Percentiles rank a stretch among this genome's conserved stretches.
These are phyloP conservation scores for Setipinna tenuifilis DNA, from an alignment of 2,797 vertebrate species.

Conservation along the genomic window DNA sequence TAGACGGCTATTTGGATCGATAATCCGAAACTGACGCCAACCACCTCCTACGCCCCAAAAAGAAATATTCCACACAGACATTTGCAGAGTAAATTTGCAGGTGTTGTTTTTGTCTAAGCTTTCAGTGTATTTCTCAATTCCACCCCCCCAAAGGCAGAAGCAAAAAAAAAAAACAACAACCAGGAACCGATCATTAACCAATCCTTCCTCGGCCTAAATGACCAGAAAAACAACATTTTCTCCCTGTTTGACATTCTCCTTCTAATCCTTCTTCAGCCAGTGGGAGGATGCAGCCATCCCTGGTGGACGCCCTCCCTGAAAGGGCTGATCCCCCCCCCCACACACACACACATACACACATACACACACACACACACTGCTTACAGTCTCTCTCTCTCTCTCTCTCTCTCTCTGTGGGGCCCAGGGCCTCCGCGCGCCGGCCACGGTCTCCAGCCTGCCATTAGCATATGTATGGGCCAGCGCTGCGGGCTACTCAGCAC, in stretches of 20 bases:
- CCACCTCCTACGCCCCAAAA: no score
- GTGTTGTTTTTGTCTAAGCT: neutral
- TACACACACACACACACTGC: no score
- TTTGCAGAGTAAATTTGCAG: neutral
- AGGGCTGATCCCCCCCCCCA: neutral
- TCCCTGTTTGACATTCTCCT: neutral
- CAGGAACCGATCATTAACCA: neutral
- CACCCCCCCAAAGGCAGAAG: neutral
- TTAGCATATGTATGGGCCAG: constrained; percentile 81
- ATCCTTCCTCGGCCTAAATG: constrained; percentile 25
- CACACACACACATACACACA: no score
- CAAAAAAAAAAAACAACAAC: neutral
- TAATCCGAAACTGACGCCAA: no score
- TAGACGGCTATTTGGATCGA: no score
- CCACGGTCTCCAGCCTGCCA: constrained; percentile 64
- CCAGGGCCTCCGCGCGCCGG: constrained; percentile 62
- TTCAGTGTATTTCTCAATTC: neutral
- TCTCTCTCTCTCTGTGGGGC: constrained; percentile 64
- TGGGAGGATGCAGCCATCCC: neutral
- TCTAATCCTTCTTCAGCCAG: neutral
- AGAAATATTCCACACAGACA: neutral
- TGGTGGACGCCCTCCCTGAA: neutral
- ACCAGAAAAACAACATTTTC: constrained; percentile 27
- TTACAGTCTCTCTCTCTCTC: neutral
- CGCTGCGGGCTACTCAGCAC: constrained; percentile 65